Evolutionary conservation across 2,797 vertebrate species (phyloP), one percentile per base, ranked within the genome.

Genomic region (Florisuga fusca): DNA sequence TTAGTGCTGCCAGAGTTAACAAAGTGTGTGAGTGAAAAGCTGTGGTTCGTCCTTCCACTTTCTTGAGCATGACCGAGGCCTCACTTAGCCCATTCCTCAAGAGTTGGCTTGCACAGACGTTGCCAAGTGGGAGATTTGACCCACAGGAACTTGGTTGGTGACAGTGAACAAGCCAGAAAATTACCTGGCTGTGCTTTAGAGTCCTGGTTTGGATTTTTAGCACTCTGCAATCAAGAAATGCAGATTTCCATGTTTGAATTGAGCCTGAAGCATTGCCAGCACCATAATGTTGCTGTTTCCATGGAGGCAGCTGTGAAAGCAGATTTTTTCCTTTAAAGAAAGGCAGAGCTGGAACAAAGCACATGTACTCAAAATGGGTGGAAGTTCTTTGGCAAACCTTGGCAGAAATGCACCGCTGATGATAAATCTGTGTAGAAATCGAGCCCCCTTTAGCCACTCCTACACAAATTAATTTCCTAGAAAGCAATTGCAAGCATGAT

Each of bases 221-320:
- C 29, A 4, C 73, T 75, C 27, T n/a, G n/a, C 4, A 5, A 10
- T 81, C 16, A 41, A 90, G 90, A 83, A 84, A 53, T 48, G 48
- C 51, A 53, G 58, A 69, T 91, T 95, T 80, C 72, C 19, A 13
- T 18, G 12, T 53, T 18, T 72, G 66, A 92, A 75, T 46, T 0
- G 9, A 89, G 36, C 82, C 77, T 89, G 88, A 75, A 93, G 36
- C 67, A 19, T 38, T 0, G 68, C 86, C 88, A 94, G 1, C 57
- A n/a, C 74, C 46, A 76, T 46, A 18, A 68, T 83, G 84, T 79
- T 93, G 46, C 84, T 83, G 87, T 95, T 95, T 91, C 94, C 94
- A 94, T 94, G 91, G 96, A 92, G 87, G 89, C 92, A 95, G 87
- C 84, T 91, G 76, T 69, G 87, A 58, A 89, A 85, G 68, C 78